A percentile compares a stretch with the other conserved stretches of the same genome.
Evolutionary conservation across 2,113 vertebrate species (phyloP).

Genomic region (Canis aureus): DNA sequence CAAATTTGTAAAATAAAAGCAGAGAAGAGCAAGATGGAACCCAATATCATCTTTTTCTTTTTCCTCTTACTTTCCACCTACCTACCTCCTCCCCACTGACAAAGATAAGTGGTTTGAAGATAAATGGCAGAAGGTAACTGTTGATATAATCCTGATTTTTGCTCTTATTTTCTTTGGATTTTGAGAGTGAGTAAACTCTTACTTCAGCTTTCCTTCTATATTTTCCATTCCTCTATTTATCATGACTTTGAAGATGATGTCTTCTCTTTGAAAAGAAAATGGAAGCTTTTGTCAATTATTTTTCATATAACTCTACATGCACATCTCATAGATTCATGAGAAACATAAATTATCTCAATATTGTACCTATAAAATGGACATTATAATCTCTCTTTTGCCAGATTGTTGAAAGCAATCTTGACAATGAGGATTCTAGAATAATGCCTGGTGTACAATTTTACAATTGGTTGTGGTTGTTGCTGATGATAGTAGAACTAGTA

Average conservation of each 20-base stretch:
- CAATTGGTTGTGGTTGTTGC: not conserved
- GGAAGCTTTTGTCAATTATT: not conserved
- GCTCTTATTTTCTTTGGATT: not conserved
- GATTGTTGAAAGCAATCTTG: not conserved
- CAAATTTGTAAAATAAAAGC: not conserved
- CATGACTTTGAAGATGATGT: not conserved
- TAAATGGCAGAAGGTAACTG: not conserved
- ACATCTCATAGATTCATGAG: not conserved
- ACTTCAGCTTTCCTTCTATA: not conserved
- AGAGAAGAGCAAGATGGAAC: not conserved
- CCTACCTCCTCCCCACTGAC: not conserved
- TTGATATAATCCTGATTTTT: not conserved
- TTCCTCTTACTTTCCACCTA: not conserved
- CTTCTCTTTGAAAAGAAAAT: slow-evolving; percentile 1
- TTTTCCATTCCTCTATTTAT: not conserved
- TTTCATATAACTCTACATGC: not conserved
- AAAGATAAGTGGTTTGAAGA: not conserved
- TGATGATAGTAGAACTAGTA: not conserved
- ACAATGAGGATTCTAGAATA: not conserved
- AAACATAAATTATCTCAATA: not conserved
- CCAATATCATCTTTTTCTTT: not conserved
- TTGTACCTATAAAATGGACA: not conserved
- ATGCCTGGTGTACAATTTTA: fast-evolving
- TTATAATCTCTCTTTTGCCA: not conserved
- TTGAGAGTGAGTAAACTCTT: slow-evolving; percentile 7